These are phyloP conservation scores for Leptopilina syphax DNA, from an alignment of 2,888 invertebrate genomes.

Conservation along the genomic window DNA sequence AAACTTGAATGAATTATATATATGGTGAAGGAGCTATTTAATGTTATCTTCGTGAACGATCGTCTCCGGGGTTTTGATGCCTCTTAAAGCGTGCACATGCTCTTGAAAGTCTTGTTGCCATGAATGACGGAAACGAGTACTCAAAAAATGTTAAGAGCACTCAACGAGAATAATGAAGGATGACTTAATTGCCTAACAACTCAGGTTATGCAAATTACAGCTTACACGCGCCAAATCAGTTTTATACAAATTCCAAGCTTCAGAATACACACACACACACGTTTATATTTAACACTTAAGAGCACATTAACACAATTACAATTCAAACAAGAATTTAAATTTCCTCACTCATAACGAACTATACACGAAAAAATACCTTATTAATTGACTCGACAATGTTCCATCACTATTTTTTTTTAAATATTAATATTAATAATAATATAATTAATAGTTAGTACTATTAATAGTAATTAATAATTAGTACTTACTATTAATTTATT, in stretches of 20 bases:
- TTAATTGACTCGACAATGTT: too few relatives aligned
- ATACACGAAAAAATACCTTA: too few relatives aligned
- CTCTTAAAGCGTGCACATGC: slow-evolving; percentile 17
- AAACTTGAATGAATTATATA: too few relatives aligned
- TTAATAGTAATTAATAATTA: too few relatives aligned
- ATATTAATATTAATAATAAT: too few relatives aligned
- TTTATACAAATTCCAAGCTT: slow-evolving; percentile 1
- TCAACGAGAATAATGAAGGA: slow-evolving; percentile 39
- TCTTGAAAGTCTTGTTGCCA: slow-evolving; percentile 30
- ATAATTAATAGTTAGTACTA: too few relatives aligned
- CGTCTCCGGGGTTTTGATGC: slow-evolving; percentile 15
- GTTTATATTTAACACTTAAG: neutral
- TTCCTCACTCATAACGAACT: too few relatives aligned
- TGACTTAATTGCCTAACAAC: slow-evolving; percentile 47
- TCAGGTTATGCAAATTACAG: slow-evolving; percentile 48
- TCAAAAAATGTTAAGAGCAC: slow-evolving; percentile 33
- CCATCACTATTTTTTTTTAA: too few relatives aligned
- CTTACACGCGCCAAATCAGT: slow-evolving; percentile 47
- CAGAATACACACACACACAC: neutral
- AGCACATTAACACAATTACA: neutral
- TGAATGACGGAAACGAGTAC: slow-evolving; percentile 31
- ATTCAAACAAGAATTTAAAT: neutral
- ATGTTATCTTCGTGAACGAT: slow-evolving; percentile 27
- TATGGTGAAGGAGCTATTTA: neutral
- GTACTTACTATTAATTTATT: too few relatives aligned